Base-by-base conservation (phyloP, 2,888 invertebrate genomes). In the Hyposoter dolosus region DNA sequence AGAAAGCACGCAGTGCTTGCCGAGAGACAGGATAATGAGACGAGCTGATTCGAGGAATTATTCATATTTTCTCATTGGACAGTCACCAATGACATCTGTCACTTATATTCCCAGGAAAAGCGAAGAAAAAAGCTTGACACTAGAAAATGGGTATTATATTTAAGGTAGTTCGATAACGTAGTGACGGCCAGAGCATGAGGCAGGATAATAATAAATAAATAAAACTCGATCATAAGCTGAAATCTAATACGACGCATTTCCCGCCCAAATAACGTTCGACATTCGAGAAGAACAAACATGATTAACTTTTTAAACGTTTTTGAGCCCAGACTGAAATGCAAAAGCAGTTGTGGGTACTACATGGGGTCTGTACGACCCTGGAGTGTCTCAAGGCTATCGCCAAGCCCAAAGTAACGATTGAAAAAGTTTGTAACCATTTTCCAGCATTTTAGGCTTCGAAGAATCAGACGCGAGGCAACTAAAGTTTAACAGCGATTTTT, bases 71-170 rank as follows among this genome's bases (percentile, higher is more conserved):
- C 60, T 60, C 60, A 17, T 60, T 15, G 60, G 15, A 60, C 60
- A 56, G 56, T 28, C 23, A 56, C 56, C 3, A 56, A 56, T 56
- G 56, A 56, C 56, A 56, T 56, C 56, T 56, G 56, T 56, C 56
- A 56, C 56, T 56, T 56, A 3, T 56, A 60, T 28, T 60, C 28
- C 6, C 15, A 28, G 3, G 28, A 28, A 60, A 60, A 56, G 3
- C 23, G 15, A 60, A 28, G 10, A 60, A 60, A 23, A 28, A 15
- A 15, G 28, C 60, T 60, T 15, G 23, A 12, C 28, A 28, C 28
- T 28, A 6, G 28, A 28, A 60, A 28, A 60, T 60, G 12, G 15
- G 1, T 15, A 6, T 60, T 23, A 23, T 12, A 23, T 12, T 10
- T 23, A 23, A 56, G 12, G 56, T 28, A 3, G 4, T 60, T 28